Conservation (phyloP, 2,113 vertebrate species). For the Pao palembangensis region DNA sequence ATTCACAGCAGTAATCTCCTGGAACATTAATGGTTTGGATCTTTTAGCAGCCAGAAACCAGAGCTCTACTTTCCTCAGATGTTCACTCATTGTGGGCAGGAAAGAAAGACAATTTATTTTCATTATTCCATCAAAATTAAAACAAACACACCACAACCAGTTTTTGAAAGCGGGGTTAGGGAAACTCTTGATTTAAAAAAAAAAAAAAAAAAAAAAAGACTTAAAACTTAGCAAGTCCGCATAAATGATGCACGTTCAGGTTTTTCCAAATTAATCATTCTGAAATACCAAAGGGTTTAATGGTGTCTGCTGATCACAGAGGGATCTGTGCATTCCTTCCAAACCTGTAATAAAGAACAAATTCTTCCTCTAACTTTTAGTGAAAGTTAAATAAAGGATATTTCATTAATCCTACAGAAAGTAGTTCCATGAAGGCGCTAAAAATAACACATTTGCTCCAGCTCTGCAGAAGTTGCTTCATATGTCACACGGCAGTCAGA, state of each 20-base stretch:
- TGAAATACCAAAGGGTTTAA: slow-evolving; percentile 22
- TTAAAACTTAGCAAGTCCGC: slow-evolving; percentile 54
- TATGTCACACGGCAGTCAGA: background rate
- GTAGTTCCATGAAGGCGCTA: slow-evolving; percentile 20
- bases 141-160: no score
- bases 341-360: slow-evolving; percentile 26
- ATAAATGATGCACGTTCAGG: slow-evolving; percentile 6
- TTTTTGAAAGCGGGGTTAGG: no score
- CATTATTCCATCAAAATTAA: no score
- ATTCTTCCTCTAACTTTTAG: slow-evolving; percentile 8
- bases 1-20: no score
- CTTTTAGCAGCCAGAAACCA: slow-evolving; percentile 23
- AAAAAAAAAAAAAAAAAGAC: no score
- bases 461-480: background rate
- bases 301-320: slow-evolving; percentile 13
- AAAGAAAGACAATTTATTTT: no score
- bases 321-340: slow-evolving; percentile 19
- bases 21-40: slow-evolving; percentile 10
- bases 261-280: slow-evolving; percentile 22
- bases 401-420: slow-evolving; percentile 5
- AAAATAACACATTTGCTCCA: background rate
- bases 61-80: no score
- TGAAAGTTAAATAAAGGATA: slow-evolving; percentile 52
- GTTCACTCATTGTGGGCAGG: no score
- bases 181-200: no score